phyloP scores from a whole-genome alignment of 2,113 vertebrate species.

The Alouatta palliata region DNA sequence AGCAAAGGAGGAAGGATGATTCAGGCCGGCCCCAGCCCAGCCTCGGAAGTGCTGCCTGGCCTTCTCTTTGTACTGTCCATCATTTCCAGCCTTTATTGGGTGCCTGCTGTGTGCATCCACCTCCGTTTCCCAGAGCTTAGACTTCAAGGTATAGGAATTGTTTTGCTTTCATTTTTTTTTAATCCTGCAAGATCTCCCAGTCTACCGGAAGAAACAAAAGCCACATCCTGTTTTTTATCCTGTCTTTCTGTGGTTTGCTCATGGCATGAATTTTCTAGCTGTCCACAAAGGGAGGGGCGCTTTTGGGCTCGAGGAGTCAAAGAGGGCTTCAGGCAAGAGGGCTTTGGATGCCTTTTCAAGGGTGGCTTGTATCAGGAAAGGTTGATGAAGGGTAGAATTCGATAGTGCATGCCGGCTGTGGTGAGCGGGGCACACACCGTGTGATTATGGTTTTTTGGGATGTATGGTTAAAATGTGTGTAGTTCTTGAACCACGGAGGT shows the following conservation, averaged over 20 bases:
- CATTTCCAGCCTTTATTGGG: neutral
- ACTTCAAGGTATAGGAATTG: neutral
- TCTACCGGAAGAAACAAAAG: neutral
- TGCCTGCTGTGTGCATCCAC: neutral
- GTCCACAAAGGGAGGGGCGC: neutral
- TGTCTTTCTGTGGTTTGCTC: neutral
- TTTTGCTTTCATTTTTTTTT: neutral
- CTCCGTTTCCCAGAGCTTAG: neutral
- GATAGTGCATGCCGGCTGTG: fast-evolving
- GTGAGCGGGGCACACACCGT: fast-evolving
- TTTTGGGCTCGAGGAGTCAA: neutral
- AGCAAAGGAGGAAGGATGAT: neutral
- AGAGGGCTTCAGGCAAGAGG: neutral
- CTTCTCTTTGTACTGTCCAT: fast-evolving
- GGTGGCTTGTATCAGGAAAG: neutral
- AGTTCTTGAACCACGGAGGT: neutral
- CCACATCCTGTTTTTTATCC: neutral
- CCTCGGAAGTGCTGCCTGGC: fast-evolving
- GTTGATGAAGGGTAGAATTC: fast-evolving
- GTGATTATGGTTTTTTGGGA: neutral
- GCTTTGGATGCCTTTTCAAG: no score
- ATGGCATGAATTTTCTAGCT: neutral
- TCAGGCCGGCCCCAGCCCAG: neutral
- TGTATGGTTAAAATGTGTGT: neutral
- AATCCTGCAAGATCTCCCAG: neutral